These are phyloP conservation scores for Sanderia malayensis DNA, from an alignment of 30 jellyfish, hydroid and myxozoan species.

Conservation along the genomic window DNA sequence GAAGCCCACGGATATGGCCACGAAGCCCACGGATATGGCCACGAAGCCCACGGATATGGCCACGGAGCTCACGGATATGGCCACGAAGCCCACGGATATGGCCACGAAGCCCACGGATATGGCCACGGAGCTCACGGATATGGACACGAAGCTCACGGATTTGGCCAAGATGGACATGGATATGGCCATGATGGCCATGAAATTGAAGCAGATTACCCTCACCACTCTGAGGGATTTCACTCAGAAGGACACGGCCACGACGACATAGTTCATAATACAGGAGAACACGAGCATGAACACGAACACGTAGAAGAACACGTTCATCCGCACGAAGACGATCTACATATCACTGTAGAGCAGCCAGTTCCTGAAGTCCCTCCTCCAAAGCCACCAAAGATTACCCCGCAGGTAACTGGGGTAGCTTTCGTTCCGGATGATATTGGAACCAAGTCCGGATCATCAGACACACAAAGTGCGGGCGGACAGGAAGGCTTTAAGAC, in stretches of 20 bases:
- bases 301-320: constrained; percentile 51
- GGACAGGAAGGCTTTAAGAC: constrained; percentile 63
- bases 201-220: not conserved
- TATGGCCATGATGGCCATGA: constrained; percentile 8
- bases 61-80: constrained; percentile 19
- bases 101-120: not conserved
- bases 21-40: constrained; percentile 2
- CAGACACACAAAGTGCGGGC: constrained; percentile 43
- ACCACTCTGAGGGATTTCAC: constrained; percentile 7
- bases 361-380: constrained; percentile 72
- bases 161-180: not conserved
- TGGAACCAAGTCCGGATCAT: constrained; percentile 59
- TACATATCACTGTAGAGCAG: constrained; percentile 64
- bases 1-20: constrained; percentile 12
- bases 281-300: constrained; percentile 30
- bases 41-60: constrained; percentile 18
- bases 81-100: constrained; percentile 1
- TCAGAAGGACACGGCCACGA: constrained; percentile 6
- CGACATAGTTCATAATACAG: not conserved
- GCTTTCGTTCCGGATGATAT: constrained; percentile 64
- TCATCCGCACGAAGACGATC: constrained; percentile 53
- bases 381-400: constrained; percentile 59
- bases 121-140: constrained; percentile 37
- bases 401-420: constrained; percentile 65
- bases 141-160: constrained; percentile 2